phyloP scores from a whole-genome alignment of 2,113 vertebrate species.

The Chitala chitala region DNA sequence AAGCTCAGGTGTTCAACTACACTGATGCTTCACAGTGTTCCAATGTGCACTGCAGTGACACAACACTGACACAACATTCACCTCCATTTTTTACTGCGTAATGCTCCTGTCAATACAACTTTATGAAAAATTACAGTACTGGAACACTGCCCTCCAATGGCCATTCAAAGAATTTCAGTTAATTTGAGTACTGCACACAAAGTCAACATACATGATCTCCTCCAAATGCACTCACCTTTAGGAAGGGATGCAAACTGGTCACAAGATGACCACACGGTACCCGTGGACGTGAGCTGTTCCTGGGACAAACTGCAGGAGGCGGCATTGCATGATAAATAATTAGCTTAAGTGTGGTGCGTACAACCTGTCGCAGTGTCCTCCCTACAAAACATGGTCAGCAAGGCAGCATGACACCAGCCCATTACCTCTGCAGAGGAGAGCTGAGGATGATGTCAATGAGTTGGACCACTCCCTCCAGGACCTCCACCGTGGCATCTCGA shows the following conservation, averaged over 20 bases:
- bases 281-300: slow-evolving; percentile 78
- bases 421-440: slow-evolving; percentile 70
- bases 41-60: too few species aligned
- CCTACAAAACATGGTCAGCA: not conserved
- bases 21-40: too few species aligned
- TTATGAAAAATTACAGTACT: too few species aligned
- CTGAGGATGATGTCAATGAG: slow-evolving; percentile 72
- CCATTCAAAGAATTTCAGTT: not conserved
- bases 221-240: slow-evolving; percentile 58
- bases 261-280: slow-evolving; percentile 78
- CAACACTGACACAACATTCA: too few species aligned
- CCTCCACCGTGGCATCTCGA: slow-evolving; percentile 66
- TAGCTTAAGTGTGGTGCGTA: not conserved
- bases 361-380: not conserved
- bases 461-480: slow-evolving; percentile 75
- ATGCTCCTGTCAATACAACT: too few species aligned
- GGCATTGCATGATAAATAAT: not conserved
- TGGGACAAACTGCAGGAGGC: slow-evolving; percentile 66
- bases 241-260: slow-evolving; percentile 70
- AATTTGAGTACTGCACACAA: not conserved
- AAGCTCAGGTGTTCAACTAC: too few species aligned
- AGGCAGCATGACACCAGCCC: not conserved
- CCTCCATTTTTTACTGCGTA: not conserved
- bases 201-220: too few species aligned
- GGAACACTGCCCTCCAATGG: not conserved